phyloP scores from a whole-genome alignment of 1,140 invertebrate genomes.

The Holotrichia oblita region DNA sequence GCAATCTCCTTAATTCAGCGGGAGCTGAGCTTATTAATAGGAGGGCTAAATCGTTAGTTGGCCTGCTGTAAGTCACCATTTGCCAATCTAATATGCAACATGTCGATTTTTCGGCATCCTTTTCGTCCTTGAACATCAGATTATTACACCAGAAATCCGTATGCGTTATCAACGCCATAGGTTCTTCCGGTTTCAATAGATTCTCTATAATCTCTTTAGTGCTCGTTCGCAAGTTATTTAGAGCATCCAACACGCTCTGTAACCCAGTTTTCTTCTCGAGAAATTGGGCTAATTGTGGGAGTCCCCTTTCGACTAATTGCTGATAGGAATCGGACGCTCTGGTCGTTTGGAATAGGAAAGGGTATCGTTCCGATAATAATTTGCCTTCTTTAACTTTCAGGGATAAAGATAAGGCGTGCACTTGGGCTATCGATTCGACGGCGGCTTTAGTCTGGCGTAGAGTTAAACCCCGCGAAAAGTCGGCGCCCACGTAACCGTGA shows the following conservation, averaged over 20 bases:
- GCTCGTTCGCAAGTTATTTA: conserved; percentile 66
- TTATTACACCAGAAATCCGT: conserved; percentile 88
- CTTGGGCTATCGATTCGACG: conserved; percentile 72
- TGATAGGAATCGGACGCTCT: conserved; percentile 81
- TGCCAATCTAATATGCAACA: conserved; percentile 84
- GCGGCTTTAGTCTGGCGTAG: conserved; percentile 72
- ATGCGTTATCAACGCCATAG: conserved; percentile 76
- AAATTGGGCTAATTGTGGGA: conserved; percentile 77
- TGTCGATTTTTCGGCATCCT: conserved; percentile 53
- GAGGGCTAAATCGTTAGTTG: conserved; percentile 81
- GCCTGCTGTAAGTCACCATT: conserved; percentile 81
- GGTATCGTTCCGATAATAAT: conserved; percentile 71
- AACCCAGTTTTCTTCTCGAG: conserved; percentile 71
- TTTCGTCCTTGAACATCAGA: conserved; percentile 71
- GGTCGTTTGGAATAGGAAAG: conserved; percentile 79
- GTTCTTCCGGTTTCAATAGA: conserved; percentile 71
- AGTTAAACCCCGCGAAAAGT: conserved; percentile 76
- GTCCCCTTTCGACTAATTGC: conserved; percentile 75
- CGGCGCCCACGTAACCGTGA: conserved; percentile 64
- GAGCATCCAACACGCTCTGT: conserved; percentile 64
- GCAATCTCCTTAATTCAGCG: conserved; percentile 71
- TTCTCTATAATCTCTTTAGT: conserved; percentile 72
- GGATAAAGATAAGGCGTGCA: conserved; percentile 76
- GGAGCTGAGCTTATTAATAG: conserved; percentile 81
- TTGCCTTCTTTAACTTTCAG: conserved; percentile 71